These are phyloP conservation scores for Phymatocera aterrima DNA, from an alignment of 2,888 invertebrate genomes.

Conservation along the genomic window DNA sequence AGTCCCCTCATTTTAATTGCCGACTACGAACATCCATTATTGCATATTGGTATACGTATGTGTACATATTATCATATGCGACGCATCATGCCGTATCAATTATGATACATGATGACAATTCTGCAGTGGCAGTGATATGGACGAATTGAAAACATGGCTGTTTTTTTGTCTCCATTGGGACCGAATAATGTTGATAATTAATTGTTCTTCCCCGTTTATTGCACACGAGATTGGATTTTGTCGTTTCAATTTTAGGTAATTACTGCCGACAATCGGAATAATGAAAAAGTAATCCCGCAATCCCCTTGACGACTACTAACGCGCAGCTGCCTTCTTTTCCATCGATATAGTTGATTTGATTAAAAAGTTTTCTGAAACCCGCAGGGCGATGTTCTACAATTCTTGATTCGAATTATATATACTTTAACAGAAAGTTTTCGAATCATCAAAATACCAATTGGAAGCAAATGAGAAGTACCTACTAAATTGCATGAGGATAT, in stretches of 20 bases:
- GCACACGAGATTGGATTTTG: not conserved
- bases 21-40: not conserved
- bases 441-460: no score
- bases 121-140: not conserved
- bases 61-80: not conserved
- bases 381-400: not conserved
- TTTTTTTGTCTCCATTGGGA: no score
- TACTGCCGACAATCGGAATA: not conserved
- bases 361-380: slow-evolving; percentile 17
- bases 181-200: no score
- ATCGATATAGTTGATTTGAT: slow-evolving; percentile 12
- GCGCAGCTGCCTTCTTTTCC: not conserved
- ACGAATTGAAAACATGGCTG: not conserved
- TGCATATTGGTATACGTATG: no score
- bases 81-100: not conserved
- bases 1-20: not conserved
- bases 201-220: not conserved
- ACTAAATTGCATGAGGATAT: no score
- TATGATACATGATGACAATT: not conserved
- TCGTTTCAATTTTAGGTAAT: slow-evolving; percentile 15
- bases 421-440: not conserved
- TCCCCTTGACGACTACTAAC: not conserved
- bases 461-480: not conserved
- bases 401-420: slow-evolving; percentile 1
- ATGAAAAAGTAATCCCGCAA: slow-evolving; percentile 3